Base-by-base conservation (phyloP, 2,888 invertebrate species). In the Eubasilissa splendida region DNA sequence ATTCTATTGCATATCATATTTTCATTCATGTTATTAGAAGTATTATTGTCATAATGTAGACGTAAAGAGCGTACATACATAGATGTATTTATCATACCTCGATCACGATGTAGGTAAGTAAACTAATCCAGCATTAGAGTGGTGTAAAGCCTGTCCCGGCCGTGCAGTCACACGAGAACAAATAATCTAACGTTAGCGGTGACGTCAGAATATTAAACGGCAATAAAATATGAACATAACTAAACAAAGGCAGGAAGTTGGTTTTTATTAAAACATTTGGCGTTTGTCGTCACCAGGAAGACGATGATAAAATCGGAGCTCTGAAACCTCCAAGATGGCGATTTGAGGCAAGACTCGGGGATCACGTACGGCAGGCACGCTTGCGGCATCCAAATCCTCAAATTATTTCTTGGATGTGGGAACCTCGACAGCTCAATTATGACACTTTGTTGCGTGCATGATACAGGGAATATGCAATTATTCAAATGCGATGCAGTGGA, bases 221-320 rank as follows among this genome's bases (percentile, higher is more conserved):
- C n/a, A 58, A 73, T 73, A 73, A 73, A 73, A 73, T 73, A 73
- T 73, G 58, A 73, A 54, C n/a, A n/a, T 31, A 75, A 14, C 50
- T 5, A 58, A 53, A 79, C 79, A 79, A 79, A 79, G 79, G 65
- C 80, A 82, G 82, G 82, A 82, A 82, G 75, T 80, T 33, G 75
- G 66, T 54, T 80, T 75, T 80, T 80, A 77, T 60, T 80, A 78
- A 82, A 80, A 76, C 76, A 82, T 78, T 82, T 73, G 77, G 80
- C 80, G 80, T 77, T 76, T 79, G 65, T 79, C 78, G 74, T 79
- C 80, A 82, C 82, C 82, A 80, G 82, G 82, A 82, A 82, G 82
- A 80, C 59, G 82, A 66, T 75, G 81, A 81, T 81, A 81, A 81
- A 81, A 81, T 81, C 81, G 74, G 75, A 70, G 80, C 77, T 80